phyloP scores from a whole-genome alignment of 2,797 vertebrate species.

The Leptatherina wallacei region DNA sequence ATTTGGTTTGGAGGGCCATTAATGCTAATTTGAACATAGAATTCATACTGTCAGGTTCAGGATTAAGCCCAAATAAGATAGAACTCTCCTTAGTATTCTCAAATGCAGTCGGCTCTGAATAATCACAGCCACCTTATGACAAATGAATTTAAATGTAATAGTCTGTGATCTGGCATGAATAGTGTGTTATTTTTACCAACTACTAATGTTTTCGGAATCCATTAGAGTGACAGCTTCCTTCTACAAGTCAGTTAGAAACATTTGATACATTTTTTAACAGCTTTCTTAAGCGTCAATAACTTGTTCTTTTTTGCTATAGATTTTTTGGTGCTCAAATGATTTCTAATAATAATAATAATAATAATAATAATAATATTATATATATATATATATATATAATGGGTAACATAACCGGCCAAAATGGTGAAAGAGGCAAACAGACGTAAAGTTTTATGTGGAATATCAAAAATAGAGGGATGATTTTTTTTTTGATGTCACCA shows the following conservation, averaged over 20 bases:
- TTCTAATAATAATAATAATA: not conserved
- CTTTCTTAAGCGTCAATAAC: not conserved
- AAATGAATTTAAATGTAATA: slow-evolving; percentile 23
- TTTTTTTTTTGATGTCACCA: not conserved
- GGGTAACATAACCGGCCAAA: not conserved
- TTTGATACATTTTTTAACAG: not conserved
- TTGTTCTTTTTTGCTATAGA: not conserved
- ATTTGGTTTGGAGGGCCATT: slow-evolving; percentile 53
- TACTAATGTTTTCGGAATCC: not conserved
- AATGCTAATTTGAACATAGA: slow-evolving; percentile 53
- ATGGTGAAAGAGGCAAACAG: not conserved
- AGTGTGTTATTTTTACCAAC: slow-evolving; percentile 3
- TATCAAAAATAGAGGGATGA: not conserved
- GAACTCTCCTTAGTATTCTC: slow-evolving; percentile 38
- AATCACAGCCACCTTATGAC: slow-evolving; percentile 28
- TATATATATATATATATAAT: too few species aligned
- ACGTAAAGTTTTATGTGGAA: not conserved
- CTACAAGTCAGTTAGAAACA: slow-evolving; percentile 1
- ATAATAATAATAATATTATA: too few species aligned
- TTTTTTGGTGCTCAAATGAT: not conserved
- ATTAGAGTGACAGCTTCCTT: slow-evolving; percentile 10
- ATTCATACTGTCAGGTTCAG: slow-evolving; percentile 40
- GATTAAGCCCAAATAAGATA: slow-evolving; percentile 58
- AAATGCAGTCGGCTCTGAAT: slow-evolving; percentile 17
- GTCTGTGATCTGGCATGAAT: slow-evolving; percentile 25